Evolutionary conservation across 1,140 invertebrate genomes (phyloP).

Genomic region (Atta cephalotes): DNA sequence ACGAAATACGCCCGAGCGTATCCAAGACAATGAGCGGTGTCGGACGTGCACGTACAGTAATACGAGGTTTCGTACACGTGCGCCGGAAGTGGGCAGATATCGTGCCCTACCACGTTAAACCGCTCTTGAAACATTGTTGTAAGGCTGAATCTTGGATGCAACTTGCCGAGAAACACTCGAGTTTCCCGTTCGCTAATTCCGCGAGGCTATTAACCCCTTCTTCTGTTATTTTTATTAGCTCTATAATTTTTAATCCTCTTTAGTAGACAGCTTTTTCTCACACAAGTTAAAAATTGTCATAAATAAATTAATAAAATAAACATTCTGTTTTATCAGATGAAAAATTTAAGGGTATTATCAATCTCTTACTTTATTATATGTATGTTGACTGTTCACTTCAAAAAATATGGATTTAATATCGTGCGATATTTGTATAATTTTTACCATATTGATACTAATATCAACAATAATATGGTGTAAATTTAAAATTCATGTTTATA

Average conservation of each 20-base stretch:
- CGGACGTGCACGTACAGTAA: slow-evolving; percentile 46
- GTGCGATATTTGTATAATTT: too few species aligned
- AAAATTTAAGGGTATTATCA: neutral
- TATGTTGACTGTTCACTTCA: neutral
- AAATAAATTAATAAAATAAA: too few species aligned
- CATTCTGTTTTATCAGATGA: neutral
- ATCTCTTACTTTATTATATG: neutral
- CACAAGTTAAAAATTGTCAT: neutral
- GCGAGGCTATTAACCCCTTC: neutral
- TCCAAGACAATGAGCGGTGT: slow-evolving; percentile 67
- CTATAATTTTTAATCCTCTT: slow-evolving; percentile 6
- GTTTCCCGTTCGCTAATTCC: slow-evolving; percentile 41
- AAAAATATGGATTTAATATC: neutral
- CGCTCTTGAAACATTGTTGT: slow-evolving; percentile 47
- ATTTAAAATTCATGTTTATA: too few species aligned
- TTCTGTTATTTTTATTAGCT: slow-evolving; percentile 29
- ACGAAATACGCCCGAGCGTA: slow-evolving; percentile 50
- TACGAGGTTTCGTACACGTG: slow-evolving; percentile 55
- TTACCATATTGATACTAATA: too few species aligned
- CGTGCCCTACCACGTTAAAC: slow-evolving; percentile 37
- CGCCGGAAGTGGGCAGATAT: slow-evolving; percentile 54
- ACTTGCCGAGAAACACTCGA: slow-evolving; percentile 33
- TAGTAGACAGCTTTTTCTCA: neutral
- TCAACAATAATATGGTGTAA: too few species aligned
- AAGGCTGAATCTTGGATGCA: slow-evolving; percentile 27